phyloP scores from a whole-genome alignment of 2,888 invertebrate species.

The Cynaeus angustus region DNA sequence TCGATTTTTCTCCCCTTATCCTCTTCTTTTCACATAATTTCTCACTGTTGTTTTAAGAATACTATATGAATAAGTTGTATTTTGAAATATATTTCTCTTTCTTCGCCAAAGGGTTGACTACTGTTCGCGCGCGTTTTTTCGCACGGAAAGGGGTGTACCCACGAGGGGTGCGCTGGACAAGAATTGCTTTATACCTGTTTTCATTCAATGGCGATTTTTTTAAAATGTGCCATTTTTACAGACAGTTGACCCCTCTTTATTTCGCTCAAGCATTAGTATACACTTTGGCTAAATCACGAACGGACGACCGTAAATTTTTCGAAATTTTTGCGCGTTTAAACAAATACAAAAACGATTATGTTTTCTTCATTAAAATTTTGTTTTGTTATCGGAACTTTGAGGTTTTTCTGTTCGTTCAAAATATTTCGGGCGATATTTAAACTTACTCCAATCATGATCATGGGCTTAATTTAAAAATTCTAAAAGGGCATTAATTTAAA shows the following conservation, averaged over 20 bases:
- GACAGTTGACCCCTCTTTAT: constrained; percentile 65
- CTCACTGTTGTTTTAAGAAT: no score
- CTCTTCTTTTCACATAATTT: no score
- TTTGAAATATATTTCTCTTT: no score
- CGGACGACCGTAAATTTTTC: constrained; percentile 58
- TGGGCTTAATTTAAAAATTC: constrained; percentile 23
- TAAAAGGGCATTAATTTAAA: constrained; percentile 43
- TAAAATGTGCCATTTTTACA: constrained; percentile 65
- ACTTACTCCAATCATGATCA: constrained; percentile 10
- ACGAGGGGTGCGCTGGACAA: constrained; percentile 56
- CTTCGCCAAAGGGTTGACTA: neutral
- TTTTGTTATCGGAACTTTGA: constrained; percentile 58
- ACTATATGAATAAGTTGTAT: no score
- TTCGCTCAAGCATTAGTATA: constrained; percentile 57
- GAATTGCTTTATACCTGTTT: constrained; percentile 66
- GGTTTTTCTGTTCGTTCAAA: constrained; percentile 44
- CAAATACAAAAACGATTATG: constrained; percentile 28
- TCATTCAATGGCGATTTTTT: constrained; percentile 63
- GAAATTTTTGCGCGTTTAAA: constrained; percentile 35
- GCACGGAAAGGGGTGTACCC: constrained; percentile 8
- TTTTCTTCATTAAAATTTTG: constrained; percentile 47
- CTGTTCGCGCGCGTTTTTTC: neutral
- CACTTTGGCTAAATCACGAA: constrained; percentile 61
- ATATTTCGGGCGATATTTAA: constrained; percentile 45
- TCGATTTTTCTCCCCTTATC: no score